Evolutionary conservation across 2,113 vertebrate genomes (phyloP).

Genomic region (Podarcis raffonei): DNA sequence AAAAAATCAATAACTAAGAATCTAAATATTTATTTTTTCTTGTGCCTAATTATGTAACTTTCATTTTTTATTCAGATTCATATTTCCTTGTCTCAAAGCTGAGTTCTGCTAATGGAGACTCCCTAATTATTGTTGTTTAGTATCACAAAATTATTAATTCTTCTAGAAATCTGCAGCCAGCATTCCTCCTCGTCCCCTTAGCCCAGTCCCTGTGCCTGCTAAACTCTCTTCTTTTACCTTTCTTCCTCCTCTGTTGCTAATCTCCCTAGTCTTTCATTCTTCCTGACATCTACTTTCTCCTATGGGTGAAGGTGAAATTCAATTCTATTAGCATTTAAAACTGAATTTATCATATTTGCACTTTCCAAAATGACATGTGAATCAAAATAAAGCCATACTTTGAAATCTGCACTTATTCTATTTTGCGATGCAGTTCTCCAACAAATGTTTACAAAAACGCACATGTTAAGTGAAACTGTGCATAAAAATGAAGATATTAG

Average conservation of each 20-base stretch:
- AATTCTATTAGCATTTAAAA: neutral
- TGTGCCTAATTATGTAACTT: neutral
- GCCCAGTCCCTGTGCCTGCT: too few relatives aligned
- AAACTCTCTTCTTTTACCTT: neutral
- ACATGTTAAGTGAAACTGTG: too few relatives aligned
- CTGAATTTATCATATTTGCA: too few relatives aligned
- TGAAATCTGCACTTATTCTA: too few relatives aligned
- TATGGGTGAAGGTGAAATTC: neutral
- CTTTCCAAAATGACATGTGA: too few relatives aligned
- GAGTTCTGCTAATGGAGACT: constrained; percentile 19
- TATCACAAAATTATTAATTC: neutral
- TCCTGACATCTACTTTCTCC: neutral
- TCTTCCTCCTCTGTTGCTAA: neutral
- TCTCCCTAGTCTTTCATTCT: neutral
- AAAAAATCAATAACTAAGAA: constrained; percentile 35
- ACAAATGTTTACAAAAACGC: too few relatives aligned
- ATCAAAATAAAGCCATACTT: too few relatives aligned
- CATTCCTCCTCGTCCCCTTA: neutral
- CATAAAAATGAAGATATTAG: neutral
- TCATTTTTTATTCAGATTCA: constrained; percentile 7
- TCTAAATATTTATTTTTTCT: neutral
- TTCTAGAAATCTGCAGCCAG: neutral
- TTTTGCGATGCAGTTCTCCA: too few relatives aligned
- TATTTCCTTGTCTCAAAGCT: neutral
- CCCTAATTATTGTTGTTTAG: neutral